Evolutionary conservation across 2,888 invertebrate species (phyloP).

Genomic region (Volucella zonaria): DNA sequence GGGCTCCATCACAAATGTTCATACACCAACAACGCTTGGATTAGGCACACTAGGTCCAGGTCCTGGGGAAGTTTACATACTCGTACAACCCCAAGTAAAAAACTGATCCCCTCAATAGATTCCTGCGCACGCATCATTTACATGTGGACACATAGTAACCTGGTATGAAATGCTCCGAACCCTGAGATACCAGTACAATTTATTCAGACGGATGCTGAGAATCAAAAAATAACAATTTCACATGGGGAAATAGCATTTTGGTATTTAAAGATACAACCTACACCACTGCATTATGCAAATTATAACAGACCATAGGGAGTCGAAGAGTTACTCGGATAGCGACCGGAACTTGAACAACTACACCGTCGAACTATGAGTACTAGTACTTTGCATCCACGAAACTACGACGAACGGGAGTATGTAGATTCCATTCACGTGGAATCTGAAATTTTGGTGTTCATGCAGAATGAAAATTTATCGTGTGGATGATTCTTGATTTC

Average conservation of each 20-base stretch:
- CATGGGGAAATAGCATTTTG: conserved; percentile 23
- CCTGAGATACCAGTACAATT: conserved; percentile 4
- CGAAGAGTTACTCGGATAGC: not conserved
- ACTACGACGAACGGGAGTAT: not conserved
- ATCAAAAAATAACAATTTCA: conserved; percentile 5
- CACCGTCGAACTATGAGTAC: conserved; percentile 1
- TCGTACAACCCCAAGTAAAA: conserved; percentile 51
- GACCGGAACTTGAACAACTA: conserved; percentile 25
- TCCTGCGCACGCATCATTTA: conserved; percentile 73
- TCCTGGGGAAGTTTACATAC: conserved; percentile 48
- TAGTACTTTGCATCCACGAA: not conserved
- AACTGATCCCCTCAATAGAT: conserved; percentile 65
- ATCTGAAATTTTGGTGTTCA: conserved; percentile 37
- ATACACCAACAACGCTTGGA: conserved; percentile 57
- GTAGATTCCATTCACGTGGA: conserved; percentile 42
- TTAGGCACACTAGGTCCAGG: conserved; percentile 60
- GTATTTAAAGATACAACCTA: conserved; percentile 32
- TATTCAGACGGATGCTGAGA: conserved; percentile 54
- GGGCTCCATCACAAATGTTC: conserved; percentile 56
- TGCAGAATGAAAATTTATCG: conserved; percentile 57
- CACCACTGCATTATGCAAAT: conserved; percentile 65
- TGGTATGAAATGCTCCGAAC: conserved; percentile 2
- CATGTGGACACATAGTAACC: not conserved
- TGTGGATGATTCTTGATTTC: conserved; percentile 52
- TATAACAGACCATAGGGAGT: conserved; percentile 8